Evolutionary conservation across 2,113 vertebrate species (phyloP).

Genomic region (Mystacornis crossleyi): DNA sequence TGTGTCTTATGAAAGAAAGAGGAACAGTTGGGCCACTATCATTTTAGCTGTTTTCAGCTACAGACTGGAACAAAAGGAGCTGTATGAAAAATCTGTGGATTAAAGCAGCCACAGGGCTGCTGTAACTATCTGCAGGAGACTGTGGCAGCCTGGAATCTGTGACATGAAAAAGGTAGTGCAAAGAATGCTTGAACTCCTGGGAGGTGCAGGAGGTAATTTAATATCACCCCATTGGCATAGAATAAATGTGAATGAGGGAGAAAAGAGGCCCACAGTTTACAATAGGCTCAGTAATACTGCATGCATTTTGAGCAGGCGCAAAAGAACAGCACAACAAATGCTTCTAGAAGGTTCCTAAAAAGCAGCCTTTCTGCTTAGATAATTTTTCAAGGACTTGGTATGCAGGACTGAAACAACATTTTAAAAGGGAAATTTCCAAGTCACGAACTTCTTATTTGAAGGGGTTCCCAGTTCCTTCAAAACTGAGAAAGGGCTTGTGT

Average conservation of each 20-base stretch:
- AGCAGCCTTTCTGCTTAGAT: slow-evolving; percentile 40
- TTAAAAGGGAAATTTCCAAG: slow-evolving; percentile 54
- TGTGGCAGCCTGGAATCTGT: neutral
- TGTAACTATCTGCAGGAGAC: neutral
- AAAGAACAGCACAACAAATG: slow-evolving; percentile 24
- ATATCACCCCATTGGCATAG: neutral
- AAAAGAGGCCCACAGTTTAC: neutral
- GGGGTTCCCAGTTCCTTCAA: slow-evolving; percentile 37
- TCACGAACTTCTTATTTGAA: slow-evolving; percentile 49
- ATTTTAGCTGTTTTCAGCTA: neutral
- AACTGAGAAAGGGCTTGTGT: slow-evolving; percentile 28
- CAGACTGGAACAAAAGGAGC: neutral
- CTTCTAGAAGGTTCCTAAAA: slow-evolving; percentile 43
- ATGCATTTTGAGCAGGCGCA: neutral
- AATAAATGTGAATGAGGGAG: neutral
- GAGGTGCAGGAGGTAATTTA: slow-evolving; percentile 32
- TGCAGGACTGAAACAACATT: slow-evolving; percentile 36
- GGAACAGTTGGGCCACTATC: neutral
- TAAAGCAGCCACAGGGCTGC: neutral
- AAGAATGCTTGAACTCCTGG: neutral
- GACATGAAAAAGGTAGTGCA: neutral
- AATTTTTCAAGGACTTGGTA: slow-evolving; percentile 29
- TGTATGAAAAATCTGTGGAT: neutral
- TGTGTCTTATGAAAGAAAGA: neutral
- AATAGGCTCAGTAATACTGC: neutral